Evolutionary conservation across 2,888 invertebrate genomes (phyloP).

Genomic region (Calameuta idolon): DNA sequence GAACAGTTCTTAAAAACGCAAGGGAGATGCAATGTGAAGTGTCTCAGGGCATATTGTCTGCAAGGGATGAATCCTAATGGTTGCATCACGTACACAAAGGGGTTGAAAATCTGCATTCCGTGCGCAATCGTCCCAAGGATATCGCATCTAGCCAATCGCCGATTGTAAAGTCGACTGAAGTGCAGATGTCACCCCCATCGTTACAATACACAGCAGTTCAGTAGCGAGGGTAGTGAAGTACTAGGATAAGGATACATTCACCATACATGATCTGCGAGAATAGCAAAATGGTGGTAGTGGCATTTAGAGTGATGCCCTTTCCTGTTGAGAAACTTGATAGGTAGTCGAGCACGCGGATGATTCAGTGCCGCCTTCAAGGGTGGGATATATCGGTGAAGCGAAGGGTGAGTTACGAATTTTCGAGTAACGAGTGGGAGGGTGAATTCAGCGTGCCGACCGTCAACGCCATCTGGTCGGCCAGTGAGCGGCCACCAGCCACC

Average conservation of each 20-base stretch:
- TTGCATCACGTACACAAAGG: not conserved
- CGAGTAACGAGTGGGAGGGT: conserved; percentile 28
- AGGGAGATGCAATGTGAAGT: not conserved
- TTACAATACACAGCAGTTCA: not conserved
- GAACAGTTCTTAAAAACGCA: not conserved
- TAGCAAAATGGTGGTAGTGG: not conserved
- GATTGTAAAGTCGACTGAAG: not conserved
- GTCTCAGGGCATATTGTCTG: not conserved
- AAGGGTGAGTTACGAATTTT: conserved; percentile 21
- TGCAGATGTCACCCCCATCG: not conserved
- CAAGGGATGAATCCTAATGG: not conserved
- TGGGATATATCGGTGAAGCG: conserved; percentile 21
- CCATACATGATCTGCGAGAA: not conserved
- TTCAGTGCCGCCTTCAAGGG: conserved; percentile 23
- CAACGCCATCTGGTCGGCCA: conserved; percentile 56
- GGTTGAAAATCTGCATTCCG: not conserved
- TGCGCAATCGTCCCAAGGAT: not conserved
- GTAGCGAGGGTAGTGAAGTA: not conserved
- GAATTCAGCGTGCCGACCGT: conserved; percentile 29
- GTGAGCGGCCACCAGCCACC: conserved; percentile 47
- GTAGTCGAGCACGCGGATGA: conserved; percentile 18
- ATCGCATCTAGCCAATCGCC: not conserved
- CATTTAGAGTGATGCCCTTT: not conserved
- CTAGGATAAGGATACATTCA: not conserved
- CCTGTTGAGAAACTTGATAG: not conserved